Evolutionary conservation across 2,797 vertebrate species (phyloP).

Genomic region (Macroramphosus scolopax): DNA sequence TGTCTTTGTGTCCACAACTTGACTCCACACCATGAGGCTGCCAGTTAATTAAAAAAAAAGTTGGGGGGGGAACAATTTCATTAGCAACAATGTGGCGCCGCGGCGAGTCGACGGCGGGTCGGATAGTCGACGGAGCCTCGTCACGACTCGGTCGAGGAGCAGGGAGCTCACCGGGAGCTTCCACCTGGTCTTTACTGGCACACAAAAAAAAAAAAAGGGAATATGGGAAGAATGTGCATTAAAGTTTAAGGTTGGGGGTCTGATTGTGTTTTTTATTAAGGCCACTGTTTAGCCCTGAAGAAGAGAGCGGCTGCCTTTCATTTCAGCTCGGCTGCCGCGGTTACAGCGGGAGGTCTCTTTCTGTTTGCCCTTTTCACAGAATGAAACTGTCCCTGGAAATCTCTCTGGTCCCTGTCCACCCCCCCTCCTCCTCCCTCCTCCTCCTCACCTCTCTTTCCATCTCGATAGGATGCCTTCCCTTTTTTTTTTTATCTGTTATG

Average conservation of each 20-base stretch:
- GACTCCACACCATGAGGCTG: constrained; percentile 64
- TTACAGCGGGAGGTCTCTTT: constrained; percentile 76
- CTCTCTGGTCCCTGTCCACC: constrained; percentile 57
- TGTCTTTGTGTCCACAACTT: constrained; percentile 69
- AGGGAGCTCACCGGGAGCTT: no score
- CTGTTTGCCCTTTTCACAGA: constrained; percentile 77
- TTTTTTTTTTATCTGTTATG: constrained; percentile 15
- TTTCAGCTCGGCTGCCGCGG: constrained; percentile 69
- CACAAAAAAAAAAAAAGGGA: no score
- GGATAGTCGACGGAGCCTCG: no score
- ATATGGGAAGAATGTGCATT: constrained; percentile 80
- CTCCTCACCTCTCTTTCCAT: constrained; percentile 50
- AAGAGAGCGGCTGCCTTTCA: constrained; percentile 78
- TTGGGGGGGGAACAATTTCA: constrained; percentile 69
- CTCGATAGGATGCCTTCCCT: constrained; percentile 58
- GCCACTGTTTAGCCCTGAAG: constrained; percentile 77
- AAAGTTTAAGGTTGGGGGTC: constrained; percentile 79
- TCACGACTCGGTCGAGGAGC: no score
- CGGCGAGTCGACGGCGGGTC: no score
- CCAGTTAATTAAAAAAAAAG: constrained; percentile 74
- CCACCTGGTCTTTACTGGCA: constrained; percentile 30
- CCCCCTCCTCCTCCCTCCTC: constrained; percentile 21
- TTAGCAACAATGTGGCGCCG: constrained; percentile 61
- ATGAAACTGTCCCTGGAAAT: constrained; percentile 77
- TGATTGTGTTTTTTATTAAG: constrained; percentile 83